Evolutionary conservation across 2,888 invertebrate species (phyloP), one percentile per base, ranked within the genome.

Genomic region (Parasteatoda lunata): DNA sequence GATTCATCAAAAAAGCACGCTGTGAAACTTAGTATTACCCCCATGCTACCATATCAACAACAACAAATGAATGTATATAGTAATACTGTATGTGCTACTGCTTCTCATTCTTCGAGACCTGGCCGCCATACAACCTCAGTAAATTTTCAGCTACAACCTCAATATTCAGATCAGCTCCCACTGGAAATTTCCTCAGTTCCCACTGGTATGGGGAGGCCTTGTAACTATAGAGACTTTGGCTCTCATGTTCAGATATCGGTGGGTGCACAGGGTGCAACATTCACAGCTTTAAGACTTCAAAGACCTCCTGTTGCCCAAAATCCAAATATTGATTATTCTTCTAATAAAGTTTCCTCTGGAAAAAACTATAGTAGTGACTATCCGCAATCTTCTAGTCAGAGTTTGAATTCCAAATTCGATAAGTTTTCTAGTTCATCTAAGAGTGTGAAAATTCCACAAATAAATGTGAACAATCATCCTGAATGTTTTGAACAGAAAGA

Each of bases 231-330:
- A 15, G 80, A 88, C 66, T 88, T 84, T 65, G 78, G 84, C 11
- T 88, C 88, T 3, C 88, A 88, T 59, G 81, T 88, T 72, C 88
- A 84, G 15, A 88, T 88, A 80, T 88, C 88, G 13, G 84, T 88
- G 30, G 84, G 66, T 13, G 65, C 84, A 4, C 79, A 80, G 51
- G 88, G 88, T 30, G 77, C 88, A 5, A 81, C 88, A 2, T 84
- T 88, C 48, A 88, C 88, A 3, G 88, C 88, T 49, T 65, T 84
- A 11, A 71, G 88, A 54, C 65, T 81, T 13, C 88, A 88, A 49
- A 52, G 83, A 49, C 83, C 83, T 30, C 70, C 71, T 6, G 66
- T 51, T 45, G 49, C 82, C 47, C 77, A 72, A 3, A 71, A 49
- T 69, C 51, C 7, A 30, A 59, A 59, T 59, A n/a, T 59, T 9